Base-by-base conservation (phyloP, 2,888 invertebrate species). In the Melanostoma mellinum region DNA sequence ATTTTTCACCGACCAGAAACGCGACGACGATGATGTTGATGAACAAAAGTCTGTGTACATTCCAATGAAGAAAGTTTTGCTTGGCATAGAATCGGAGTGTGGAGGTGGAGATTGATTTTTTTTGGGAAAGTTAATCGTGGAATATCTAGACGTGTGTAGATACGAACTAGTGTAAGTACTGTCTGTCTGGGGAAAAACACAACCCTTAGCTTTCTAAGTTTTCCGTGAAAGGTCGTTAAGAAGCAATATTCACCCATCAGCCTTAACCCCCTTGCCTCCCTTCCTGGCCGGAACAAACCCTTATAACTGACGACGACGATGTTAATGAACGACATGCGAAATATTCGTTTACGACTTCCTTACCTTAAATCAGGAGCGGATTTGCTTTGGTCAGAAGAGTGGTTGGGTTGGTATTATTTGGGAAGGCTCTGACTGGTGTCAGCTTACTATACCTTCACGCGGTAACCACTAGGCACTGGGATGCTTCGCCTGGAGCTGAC, bases 251-350 rank as follows among this genome's bases (percentile, higher is more conserved):
- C 78, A 68, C 36, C 68, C 67, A 56, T 40, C 53, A 48, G 40
- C 74, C 48, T 44, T 42, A 10, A 9, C n/a, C 52, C 53, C 60
- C 42, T 20, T 20, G 20, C 20, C 20, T 20, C 20, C 20, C 20
- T 20, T 20, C 20, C 56, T 2, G 36, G 6, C 38, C 36, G 38
- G 38, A 63, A 63, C 4, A 38, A 38, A 52, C 30, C 61, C 65
- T 30, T n/a, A 20, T 6, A 46, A 38, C 44, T 36, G 42, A 35
- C 10, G 55, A 72, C 48, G 63, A 71, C 67, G 69, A 79, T 69
- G 74, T 84, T 84, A 84, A 84, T 79, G 79, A 84, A 79, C 79
- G 75, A 71, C 84, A 84, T 79, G 84, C 74, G 74, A 79, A 84
- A 79, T 75, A 50, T 75, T 84, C 79, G 74, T 84, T 78, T 73